Base-by-base conservation (phyloP, 1,140 invertebrate species). In the Cydia amplana region DNA sequence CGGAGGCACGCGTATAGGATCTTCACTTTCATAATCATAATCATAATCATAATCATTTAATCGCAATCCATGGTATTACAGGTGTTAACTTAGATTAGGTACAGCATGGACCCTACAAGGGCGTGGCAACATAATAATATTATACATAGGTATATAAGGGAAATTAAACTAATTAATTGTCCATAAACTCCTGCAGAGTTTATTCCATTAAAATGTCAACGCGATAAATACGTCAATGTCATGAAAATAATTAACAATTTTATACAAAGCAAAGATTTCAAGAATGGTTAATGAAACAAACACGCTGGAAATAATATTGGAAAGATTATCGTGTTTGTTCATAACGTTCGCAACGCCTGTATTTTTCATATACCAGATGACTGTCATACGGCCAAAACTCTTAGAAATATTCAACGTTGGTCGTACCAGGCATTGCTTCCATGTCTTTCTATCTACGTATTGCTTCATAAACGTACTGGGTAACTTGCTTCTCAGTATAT, bases 401-500 rank as follows among this genome's bases (percentile, higher is more conserved):
- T 60, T 23, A 23, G 18, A 60, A 23, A 60, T 60, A 10, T 60
- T 10, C 55, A 23, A 60, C 55, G 20, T 60, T 60, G 55, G 55
- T 23, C 0, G 23, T 7, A 10, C 20, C 10, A 12, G 9, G 2
- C 20, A 60, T 23, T 60, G 9, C 55, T 23, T 60, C 9, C 20
- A 23, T 10, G 18, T 60, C 20, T 20, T 60, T 60, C 20, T 60
- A 60, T 60, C 20, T 60, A 23, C 20, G 18, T 60, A 14, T 14
- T 10, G 63, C 36, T 70, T 40, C n/a, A 70, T 18, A n/a, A 70
- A 70, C 18, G 18, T 70, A 2, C 16, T 36, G 6, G 32, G 65
- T 9, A 70, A 70, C 43, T 18, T 70, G 32, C 18, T 36, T 70
- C 65, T 70, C 2, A 70, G 32, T 40, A 40, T 70, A 70, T 40